Conservation (phyloP, 2,888 invertebrate genomes). For the Eilema griseolum region DNA sequence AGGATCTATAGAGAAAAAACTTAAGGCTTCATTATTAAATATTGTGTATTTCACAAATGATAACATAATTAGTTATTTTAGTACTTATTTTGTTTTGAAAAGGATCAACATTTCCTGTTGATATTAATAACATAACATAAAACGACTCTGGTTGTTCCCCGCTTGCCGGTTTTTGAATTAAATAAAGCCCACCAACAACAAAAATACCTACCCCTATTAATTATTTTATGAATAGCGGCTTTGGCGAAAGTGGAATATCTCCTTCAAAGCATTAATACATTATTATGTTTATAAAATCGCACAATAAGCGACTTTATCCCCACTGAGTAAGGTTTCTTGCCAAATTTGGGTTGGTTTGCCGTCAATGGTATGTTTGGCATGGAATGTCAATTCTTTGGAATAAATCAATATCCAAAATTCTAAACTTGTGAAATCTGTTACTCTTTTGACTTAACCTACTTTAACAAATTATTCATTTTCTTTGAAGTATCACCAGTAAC, state of each 20-base stretch:
- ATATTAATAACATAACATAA: too few relatives aligned
- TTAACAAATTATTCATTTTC: background rate
- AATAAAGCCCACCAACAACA: background rate
- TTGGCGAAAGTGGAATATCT: background rate
- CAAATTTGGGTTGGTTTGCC: background rate
- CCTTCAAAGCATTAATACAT: background rate
- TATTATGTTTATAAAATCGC: background rate
- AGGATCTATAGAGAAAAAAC: background rate
- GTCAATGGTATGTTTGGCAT: background rate
- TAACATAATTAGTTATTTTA: background rate
- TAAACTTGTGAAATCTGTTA: background rate
- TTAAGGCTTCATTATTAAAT: background rate
- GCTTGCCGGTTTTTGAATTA: background rate
- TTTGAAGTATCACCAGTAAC: background rate
- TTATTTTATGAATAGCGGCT: background rate
- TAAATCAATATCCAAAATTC: conserved; percentile 1
- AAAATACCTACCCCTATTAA: background rate
- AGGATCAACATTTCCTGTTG: background rate
- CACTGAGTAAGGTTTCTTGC: background rate
- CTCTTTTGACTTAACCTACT: background rate
- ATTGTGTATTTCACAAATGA: background rate
- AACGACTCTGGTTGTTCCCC: background rate
- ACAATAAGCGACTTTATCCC: background rate
- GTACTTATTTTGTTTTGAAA: background rate
- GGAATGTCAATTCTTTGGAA: conserved; percentile 9